Percentiles rank a stretch among this genome's conserved stretches.
These are phyloP conservation scores for Myripristis jacobus DNA, from an alignment of 2,797 vertebrate genomes.

Conservation along the genomic window DNA sequence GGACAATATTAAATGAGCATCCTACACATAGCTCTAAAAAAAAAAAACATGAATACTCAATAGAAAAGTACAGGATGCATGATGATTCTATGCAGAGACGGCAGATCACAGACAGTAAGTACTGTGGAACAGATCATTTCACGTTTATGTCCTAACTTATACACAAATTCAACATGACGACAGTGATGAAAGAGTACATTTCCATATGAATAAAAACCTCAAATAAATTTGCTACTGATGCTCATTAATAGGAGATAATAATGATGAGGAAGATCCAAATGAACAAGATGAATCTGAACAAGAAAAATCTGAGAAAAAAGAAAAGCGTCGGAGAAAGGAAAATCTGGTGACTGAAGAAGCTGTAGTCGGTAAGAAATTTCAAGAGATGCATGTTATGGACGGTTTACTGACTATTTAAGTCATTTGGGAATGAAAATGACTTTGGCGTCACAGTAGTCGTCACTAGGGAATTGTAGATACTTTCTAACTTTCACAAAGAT, in stretches of 20 bases:
- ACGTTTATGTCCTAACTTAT: neutral
- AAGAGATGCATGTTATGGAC: constrained; percentile 52
- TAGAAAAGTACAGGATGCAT: neutral
- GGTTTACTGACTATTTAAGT: constrained; percentile 33
- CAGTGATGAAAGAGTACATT: neutral
- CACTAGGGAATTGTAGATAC: neutral
- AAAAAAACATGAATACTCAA: neutral
- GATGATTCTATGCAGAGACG: neutral
- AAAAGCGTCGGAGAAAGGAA: constrained; percentile 60
- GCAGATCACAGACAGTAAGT: neutral
- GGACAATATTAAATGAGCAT: no score
- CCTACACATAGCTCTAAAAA: neutral
- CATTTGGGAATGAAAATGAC: constrained; percentile 54
- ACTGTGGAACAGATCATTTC: neutral
- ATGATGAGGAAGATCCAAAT: constrained; percentile 60
- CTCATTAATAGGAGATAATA: constrained; percentile 70
- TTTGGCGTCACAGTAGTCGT: constrained; percentile 17
- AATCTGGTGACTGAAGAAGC: constrained; percentile 62
- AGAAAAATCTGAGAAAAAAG: constrained; percentile 58
- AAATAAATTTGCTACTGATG: constrained; percentile 48
- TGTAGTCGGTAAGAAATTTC: constrained; percentile 74
- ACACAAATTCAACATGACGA: neutral
- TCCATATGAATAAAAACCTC: constrained; percentile 14
- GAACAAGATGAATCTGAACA: no score
- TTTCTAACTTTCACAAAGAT: constrained; percentile 28